Conservation (phyloP, 2,888 invertebrate genomes). For the Osedax frankpressi region DNA sequence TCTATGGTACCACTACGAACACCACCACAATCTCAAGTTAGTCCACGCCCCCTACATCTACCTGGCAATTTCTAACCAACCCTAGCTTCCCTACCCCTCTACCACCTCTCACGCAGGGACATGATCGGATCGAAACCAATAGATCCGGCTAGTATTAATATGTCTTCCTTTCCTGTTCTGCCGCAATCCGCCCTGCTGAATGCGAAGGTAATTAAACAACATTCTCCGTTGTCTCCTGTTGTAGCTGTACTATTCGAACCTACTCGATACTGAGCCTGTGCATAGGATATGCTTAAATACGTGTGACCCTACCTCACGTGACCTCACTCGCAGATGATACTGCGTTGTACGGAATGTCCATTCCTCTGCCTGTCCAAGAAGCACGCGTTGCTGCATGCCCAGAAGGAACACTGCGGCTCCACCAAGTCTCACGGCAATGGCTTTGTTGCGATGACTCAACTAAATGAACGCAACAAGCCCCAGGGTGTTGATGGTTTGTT, state of each 20-base stretch:
- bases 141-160: background rate
- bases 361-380: slow-evolving; percentile 4
- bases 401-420: background rate
- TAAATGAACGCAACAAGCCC: background rate
- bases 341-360: slow-evolving; percentile 2
- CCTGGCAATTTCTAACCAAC: background rate
- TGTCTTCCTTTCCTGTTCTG: background rate
- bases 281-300: no score
- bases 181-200: background rate
- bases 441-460: slow-evolving; percentile 7
- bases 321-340: background rate
- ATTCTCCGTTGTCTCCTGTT: no score
- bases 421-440: background rate
- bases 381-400: slow-evolving; percentile 3
- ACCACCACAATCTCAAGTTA: slow-evolving; percentile 2
- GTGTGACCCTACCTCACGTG: background rate
- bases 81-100: background rate
- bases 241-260: no score
- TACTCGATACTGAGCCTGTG: no score
- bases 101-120: background rate
- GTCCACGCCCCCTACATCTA: background rate
- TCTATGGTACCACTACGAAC: slow-evolving; percentile 12
- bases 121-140: slow-evolving; percentile 3
- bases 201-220: background rate
- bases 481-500: background rate